Evolutionary conservation across 1,140 invertebrate genomes (phyloP), one percentile per base, ranked within the genome.

Genomic region (Drosophila santomea): DNA sequence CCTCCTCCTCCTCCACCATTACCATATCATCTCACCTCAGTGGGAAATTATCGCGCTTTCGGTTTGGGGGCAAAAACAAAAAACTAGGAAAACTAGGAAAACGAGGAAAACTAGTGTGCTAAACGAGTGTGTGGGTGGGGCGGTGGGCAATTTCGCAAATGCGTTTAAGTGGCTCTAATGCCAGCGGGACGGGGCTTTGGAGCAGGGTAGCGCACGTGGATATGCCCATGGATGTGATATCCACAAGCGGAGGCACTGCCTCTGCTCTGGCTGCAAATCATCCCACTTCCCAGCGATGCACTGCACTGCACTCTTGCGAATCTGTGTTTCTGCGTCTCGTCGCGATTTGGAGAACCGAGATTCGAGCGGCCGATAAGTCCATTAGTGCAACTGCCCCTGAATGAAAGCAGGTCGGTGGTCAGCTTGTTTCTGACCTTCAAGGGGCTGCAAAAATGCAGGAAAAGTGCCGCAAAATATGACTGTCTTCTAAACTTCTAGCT

Each of bases 81-180:
- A 58, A 55, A 64, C 20, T 28, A n/a, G 59, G 35, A 54, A 75
- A 75, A 75, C 59, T 56, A 52, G 3, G 23, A 4, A 45, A 62
- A 72, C 32, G 17, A 25, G 59, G 39, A 54, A 75, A 75, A 75
- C 59, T 63, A 52, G 60, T 52, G 60, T 52, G 35, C 64, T 66
- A 52, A 41, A 47, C 64, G 64, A 32, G 44, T 66, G 83, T 73
- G 83, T 88, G 83, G 84, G 83, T 88, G 84, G 84, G 74, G 39
- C 63, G 64, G 84, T 69, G 55, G 80, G 77, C 84, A 88, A 88
- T 88, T 88, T 88, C 44, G 79, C 79, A 88, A 88, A 88, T 89
- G 83, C 84, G 76, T 89, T 88, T 88, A 88, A 88, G 83, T 88
- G 83, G 66, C 67, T 69, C 84, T 88, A 88, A 88, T 89, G 83